A percentile compares a stretch with the other conserved stretches of the same genome.
Conservation (phyloP, 2,797 vertebrate genomes). For the Chloroceryle inda region DNA sequence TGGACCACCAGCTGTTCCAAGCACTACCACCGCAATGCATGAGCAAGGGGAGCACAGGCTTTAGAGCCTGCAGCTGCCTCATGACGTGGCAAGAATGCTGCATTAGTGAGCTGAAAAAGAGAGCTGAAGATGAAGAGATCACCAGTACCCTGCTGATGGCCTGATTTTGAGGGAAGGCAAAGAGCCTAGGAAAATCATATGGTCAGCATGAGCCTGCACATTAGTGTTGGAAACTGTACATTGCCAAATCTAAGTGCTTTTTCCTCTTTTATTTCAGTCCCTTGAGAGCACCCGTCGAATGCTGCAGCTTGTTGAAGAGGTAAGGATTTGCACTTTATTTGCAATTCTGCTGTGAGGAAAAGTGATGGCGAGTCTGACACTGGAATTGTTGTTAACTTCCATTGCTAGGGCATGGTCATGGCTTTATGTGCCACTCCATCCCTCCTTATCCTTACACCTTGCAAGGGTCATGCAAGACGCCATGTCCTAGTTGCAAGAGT, state of each 20-base stretch:
- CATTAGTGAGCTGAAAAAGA: neutral
- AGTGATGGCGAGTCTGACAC: neutral
- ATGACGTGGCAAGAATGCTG: neutral
- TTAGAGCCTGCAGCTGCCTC: neutral
- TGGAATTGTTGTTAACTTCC: neutral
- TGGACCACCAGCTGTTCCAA: neutral
- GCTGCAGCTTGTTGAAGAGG: slow-evolving; percentile 99
- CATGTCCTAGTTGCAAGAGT: neutral
- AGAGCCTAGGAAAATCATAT: neutral
- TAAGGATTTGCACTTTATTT: slow-evolving; percentile 78
- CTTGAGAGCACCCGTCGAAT: slow-evolving; percentile 99
- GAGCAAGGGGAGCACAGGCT: neutral
- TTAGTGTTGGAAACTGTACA: neutral
- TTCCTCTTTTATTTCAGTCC: slow-evolving; percentile 83
- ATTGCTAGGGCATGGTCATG: neutral
- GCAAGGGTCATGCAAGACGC: neutral
- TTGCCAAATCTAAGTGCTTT: slow-evolving; percentile 9
- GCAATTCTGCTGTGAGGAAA: neutral
- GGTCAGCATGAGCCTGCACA: neutral
- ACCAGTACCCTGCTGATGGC: neutral
- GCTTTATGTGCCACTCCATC: neutral
- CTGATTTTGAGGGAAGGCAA: neutral
- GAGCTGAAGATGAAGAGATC: neutral
- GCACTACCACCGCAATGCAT: rapidly evolving
- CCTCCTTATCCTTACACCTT: neutral